Conservation (phyloP, 2,113 vertebrate genomes). For the Fulica atra region DNA sequence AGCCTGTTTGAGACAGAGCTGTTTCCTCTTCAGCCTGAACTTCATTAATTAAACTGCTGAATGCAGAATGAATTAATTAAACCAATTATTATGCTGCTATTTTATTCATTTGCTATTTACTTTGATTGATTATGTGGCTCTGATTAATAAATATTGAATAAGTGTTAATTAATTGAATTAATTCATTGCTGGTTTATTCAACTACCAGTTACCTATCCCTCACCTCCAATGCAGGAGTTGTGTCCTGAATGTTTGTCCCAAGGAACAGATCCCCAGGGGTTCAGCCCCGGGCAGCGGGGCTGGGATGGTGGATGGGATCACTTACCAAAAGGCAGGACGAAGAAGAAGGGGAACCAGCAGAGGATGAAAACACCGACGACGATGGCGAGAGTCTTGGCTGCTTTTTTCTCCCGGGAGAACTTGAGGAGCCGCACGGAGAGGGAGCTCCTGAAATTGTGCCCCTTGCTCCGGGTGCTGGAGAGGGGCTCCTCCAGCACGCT, state of each 20-base stretch:
- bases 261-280: neutral
- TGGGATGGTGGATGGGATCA: neutral
- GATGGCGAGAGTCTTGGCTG: conserved; percentile 96
- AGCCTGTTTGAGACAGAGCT: neutral
- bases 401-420: conserved; percentile 98
- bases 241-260: neutral
- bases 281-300: accelerated
- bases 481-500: conserved; percentile 77
- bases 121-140: conserved; percentile 3
- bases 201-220: neutral
- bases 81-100: neutral
- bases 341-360: conserved; percentile 98
- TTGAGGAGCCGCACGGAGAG: conserved; percentile 94
- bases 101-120: conserved; percentile 1
- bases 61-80: neutral
- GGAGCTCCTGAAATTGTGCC: conserved; percentile 90
- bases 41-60: neutral
- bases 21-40: neutral
- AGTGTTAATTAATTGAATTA: conserved; percentile 23
- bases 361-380: conserved; percentile 97
- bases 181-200: neutral
- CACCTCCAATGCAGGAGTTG: neutral
- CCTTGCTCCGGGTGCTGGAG: conserved; percentile 80
- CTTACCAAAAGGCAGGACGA: conserved; percentile 94
- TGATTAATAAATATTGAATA: conserved; percentile 51